These are phyloP conservation scores for Myxocyprinus asiaticus DNA, from an alignment of 2,113 vertebrate species.

Conservation along the genomic window DNA sequence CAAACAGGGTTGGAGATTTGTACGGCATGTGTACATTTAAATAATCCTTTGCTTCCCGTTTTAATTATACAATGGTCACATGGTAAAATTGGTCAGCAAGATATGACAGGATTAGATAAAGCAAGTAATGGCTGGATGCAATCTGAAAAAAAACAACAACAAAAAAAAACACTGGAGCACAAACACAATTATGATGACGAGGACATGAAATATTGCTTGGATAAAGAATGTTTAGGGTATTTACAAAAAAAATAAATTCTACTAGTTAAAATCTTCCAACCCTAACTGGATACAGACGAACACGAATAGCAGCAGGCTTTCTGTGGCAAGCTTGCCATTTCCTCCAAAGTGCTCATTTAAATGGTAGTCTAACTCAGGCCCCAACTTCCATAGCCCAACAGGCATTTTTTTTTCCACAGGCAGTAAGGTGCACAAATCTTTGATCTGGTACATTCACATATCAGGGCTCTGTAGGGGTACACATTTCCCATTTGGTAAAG, in stretches of 20 bases:
- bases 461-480: constrained; percentile 43
- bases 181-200: neutral
- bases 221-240: neutral
- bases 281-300: constrained; percentile 66
- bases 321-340: constrained; percentile 81
- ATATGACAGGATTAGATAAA: neutral
- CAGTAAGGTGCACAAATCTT: constrained; percentile 73
- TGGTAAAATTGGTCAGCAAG: constrained; percentile 7
- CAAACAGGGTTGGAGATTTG: constrained; percentile 78
- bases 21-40: constrained; percentile 6
- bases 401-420: constrained; percentile 73
- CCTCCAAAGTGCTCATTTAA: constrained; percentile 96
- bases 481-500: constrained; percentile 33
- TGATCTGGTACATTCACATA: constrained; percentile 67
- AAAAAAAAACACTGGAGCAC: neutral
- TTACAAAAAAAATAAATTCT: constrained; percentile 50
- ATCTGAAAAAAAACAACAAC: neutral
- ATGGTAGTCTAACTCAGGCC: constrained; percentile 70
- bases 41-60: constrained; percentile 14
- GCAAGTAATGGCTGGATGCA: neutral
- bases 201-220: neutral
- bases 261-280: constrained; percentile 40
- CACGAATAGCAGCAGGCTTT: constrained; percentile 89
- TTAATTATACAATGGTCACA: constrained; percentile 3
- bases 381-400: constrained; percentile 80